A percentile compares a stretch with the other conserved stretches of the same genome.
Evolutionary conservation across 2,113 vertebrate genomes (phyloP).

Genomic region (Spheniscus mendiculus): DNA sequence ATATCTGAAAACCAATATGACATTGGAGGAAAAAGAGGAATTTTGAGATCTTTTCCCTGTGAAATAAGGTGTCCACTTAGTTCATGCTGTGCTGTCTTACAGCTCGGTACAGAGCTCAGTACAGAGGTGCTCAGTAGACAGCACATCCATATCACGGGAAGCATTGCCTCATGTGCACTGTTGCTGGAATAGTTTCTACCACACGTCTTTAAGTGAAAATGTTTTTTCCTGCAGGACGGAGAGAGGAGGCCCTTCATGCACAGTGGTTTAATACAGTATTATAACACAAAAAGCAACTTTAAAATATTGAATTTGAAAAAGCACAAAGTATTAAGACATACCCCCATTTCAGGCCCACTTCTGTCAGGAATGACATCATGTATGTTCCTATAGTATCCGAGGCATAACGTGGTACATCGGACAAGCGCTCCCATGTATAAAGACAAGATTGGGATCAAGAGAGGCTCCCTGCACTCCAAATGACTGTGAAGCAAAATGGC

Average conservation of each 20-base stretch:
- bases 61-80: not conserved
- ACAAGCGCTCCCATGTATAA: constrained; percentile 95
- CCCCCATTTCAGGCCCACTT: constrained; percentile 90
- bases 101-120: not conserved
- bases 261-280: not conserved
- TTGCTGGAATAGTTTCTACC: not conserved
- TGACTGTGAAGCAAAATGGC: constrained; percentile 96
- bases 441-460: constrained; percentile 96
- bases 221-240: not conserved
- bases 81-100: not conserved
- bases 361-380: constrained; percentile 93
- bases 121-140: not conserved
- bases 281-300: not conserved
- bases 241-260: not conserved
- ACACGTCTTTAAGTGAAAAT: not conserved
- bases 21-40: not conserved
- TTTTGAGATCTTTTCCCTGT: not conserved
- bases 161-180: not conserved
- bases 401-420: constrained; percentile 90
- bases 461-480: constrained; percentile 91
- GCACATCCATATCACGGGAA: not conserved
- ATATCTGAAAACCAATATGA: not conserved
- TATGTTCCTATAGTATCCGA: constrained; percentile 95
- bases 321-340: constrained; percentile 48
- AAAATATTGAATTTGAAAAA: not conserved